Evolutionary conservation across 1,140 invertebrate genomes (phyloP).

Genomic region (Polyergus mexicanus): DNA sequence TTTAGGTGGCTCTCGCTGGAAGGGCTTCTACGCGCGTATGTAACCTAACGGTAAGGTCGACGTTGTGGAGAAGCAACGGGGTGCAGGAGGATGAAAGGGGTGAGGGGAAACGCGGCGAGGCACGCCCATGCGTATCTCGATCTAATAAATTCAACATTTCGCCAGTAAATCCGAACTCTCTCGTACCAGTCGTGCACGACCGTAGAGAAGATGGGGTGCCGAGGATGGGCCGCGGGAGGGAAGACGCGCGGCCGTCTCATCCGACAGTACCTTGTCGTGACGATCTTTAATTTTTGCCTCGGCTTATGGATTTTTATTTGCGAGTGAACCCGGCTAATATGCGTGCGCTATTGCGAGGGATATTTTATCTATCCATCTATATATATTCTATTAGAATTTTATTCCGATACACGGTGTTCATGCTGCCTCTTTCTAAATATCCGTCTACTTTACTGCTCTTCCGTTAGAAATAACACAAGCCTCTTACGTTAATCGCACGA

Average conservation of each 20-base stretch:
- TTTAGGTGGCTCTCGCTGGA: constrained; percentile 46
- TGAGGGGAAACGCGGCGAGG: constrained; percentile 74
- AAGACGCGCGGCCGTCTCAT: constrained; percentile 45
- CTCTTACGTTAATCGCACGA: not conserved
- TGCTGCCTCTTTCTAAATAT: not conserved
- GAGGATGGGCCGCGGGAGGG: constrained; percentile 56
- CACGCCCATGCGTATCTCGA: constrained; percentile 86
- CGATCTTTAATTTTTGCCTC: constrained; percentile 62
- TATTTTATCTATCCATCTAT: constrained; percentile 2
- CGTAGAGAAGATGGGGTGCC: constrained; percentile 58
- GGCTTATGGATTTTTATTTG: constrained; percentile 34
- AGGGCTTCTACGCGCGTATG: constrained; percentile 63
- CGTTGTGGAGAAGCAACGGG: constrained; percentile 13
- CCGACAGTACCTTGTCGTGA: constrained; percentile 56
- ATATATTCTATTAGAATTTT: not conserved
- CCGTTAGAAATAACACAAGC: not conserved
- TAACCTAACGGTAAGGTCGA: constrained; percentile 74
- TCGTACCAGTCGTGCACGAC: constrained; percentile 74
- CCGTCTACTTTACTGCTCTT: not conserved
- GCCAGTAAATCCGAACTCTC: constrained; percentile 84
- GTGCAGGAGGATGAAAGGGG: constrained; percentile 29
- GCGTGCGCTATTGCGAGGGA: constrained; percentile 11
- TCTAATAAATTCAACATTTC: constrained; percentile 87
- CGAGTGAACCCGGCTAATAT: not conserved
- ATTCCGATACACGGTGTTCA: not conserved